A percentile compares a stretch with the other conserved stretches of the same genome.
These are phyloP conservation scores for Lagopus muta DNA, from an alignment of 2,113 vertebrate genomes.

Conservation along the genomic window DNA sequence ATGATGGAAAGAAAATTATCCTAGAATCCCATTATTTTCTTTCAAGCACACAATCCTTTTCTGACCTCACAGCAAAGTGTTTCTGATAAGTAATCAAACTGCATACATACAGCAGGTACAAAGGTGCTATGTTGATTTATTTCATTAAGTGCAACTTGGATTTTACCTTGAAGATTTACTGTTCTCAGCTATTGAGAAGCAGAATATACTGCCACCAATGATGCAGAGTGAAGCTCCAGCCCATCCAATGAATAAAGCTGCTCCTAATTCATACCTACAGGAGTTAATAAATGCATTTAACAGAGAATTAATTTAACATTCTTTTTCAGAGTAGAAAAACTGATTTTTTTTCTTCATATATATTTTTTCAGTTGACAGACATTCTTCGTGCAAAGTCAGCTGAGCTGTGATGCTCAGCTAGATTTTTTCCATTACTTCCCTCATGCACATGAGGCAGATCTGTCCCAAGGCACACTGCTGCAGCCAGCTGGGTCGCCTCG, in stretches of 20 bases:
- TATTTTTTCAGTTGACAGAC: background rate
- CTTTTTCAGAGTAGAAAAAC: background rate
- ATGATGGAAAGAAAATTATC: background rate
- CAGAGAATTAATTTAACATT: background rate
- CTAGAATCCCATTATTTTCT: background rate
- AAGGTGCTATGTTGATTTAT: background rate
- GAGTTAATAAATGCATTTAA: conserved; percentile 41
- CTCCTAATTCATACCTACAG: conserved; percentile 92
- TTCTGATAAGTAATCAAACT: background rate
- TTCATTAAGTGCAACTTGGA: background rate
- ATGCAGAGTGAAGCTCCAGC: conserved; percentile 91
- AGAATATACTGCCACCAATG: conserved; percentile 85
- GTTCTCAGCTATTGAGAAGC: conserved; percentile 81
- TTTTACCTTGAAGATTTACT: conserved; percentile 80
- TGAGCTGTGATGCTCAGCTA: background rate
- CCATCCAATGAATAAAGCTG: conserved; percentile 94
- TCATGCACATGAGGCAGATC: background rate
- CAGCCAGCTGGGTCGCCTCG: background rate
- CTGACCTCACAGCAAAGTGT: background rate
- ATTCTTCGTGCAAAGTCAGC: background rate
- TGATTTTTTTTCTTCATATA: background rate
- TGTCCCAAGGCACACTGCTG: background rate
- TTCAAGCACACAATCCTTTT: background rate
- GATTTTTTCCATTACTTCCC: background rate
- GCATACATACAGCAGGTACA: background rate